phyloP scores from a whole-genome alignment of 2,797 vertebrate genomes.

The Sebastes diploproa region DNA sequence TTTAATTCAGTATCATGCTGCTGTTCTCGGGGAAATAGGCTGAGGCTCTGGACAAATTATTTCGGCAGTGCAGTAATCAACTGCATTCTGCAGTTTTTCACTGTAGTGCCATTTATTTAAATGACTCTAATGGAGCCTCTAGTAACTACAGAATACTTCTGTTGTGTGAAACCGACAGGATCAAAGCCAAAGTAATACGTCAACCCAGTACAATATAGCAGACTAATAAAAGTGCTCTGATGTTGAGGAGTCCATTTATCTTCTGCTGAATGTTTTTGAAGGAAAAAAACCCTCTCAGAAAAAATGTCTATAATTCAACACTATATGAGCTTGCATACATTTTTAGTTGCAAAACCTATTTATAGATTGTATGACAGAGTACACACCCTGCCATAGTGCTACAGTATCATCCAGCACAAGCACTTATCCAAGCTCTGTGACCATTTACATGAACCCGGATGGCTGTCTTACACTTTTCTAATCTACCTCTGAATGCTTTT shows the following conservation, averaged over 20 bases:
- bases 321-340: background rate
- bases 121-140: constrained; percentile 31
- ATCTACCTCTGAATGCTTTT: background rate
- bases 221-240: constrained; percentile 21
- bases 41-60: constrained; percentile 13
- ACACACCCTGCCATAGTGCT: background rate
- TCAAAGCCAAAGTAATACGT: constrained; percentile 35
- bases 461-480: background rate
- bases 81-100: constrained; percentile 30
- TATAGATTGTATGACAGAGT: background rate
- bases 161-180: constrained; percentile 15
- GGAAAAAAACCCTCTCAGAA: background rate
- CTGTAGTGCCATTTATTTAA: constrained; percentile 27
- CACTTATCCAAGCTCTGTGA: background rate
- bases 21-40: constrained; percentile 3
- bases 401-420: background rate
- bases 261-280: background rate
- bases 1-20: background rate
- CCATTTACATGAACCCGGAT: background rate
- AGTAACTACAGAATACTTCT: background rate
- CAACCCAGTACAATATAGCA: constrained; percentile 5
- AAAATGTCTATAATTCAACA: constrained; percentile 23
- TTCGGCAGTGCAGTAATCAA: constrained; percentile 11
- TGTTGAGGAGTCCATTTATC: constrained; percentile 11
- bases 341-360: background rate